Percentiles rank a stretch among this genome's conserved stretches.
These are phyloP conservation scores for Drosophila nigricruria DNA, from an alignment of 2,888 invertebrate genomes.

Conservation along the genomic window DNA sequence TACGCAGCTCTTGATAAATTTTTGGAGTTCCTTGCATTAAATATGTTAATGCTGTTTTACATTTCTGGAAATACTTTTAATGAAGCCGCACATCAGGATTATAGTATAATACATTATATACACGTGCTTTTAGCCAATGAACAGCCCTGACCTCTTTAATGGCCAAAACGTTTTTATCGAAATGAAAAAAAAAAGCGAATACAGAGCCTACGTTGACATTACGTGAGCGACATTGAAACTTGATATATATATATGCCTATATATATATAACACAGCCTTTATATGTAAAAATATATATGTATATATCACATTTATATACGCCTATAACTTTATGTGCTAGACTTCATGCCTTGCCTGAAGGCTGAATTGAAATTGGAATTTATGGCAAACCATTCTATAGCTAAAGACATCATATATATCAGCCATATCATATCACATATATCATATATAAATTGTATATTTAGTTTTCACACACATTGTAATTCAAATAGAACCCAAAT, in stretches of 20 bases:
- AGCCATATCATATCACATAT: neutral
- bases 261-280: neutral
- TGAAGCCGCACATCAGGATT: slow-evolving; percentile 28
- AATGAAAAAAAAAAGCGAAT: neutral
- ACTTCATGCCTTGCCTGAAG: slow-evolving; percentile 51
- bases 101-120: neutral
- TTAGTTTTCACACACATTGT: too few relatives aligned
- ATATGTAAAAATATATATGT: neutral
- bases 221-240: slow-evolving; percentile 72
- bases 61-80: slow-evolving; percentile 16
- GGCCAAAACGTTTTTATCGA: slow-evolving; percentile 10
- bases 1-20: neutral
- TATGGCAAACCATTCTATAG: slow-evolving; percentile 1
- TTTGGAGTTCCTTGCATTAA: slow-evolving; percentile 6
- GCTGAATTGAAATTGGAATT: slow-evolving; percentile 39
- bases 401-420: slow-evolving; percentile 20
- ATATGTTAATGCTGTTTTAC: slow-evolving; percentile 44
- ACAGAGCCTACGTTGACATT: slow-evolving; percentile 35
- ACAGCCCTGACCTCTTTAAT: slow-evolving; percentile 61
- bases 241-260: slow-evolving; percentile 27
- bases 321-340: neutral
- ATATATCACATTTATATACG: neutral
- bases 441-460: too few relatives aligned
- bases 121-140: slow-evolving; percentile 22
- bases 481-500: neutral